Evolutionary conservation across 2,113 vertebrate genomes (phyloP).

Genomic region (Pterocles gutturalis): DNA sequence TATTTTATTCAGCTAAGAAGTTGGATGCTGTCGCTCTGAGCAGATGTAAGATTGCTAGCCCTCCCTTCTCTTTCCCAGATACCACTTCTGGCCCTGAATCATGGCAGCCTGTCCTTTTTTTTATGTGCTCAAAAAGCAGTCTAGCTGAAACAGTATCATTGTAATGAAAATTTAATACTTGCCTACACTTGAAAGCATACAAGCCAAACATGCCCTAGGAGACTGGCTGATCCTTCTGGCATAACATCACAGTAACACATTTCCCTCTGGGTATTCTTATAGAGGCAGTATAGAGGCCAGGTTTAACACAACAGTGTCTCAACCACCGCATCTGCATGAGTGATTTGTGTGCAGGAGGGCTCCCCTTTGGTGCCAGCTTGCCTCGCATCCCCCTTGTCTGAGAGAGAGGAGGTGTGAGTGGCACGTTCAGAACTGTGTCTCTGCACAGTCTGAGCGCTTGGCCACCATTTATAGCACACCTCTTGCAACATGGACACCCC

Average conservation of each 20-base stretch:
- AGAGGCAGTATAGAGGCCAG: not conserved
- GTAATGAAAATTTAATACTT: not conserved
- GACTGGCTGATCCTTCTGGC: not conserved
- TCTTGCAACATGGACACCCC: rapidly evolving
- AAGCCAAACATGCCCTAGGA: not conserved
- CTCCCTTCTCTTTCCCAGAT: not conserved
- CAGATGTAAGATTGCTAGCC: not conserved
- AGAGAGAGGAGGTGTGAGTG: not conserved
- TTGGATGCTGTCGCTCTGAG: not conserved
- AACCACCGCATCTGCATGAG: rapidly evolving
- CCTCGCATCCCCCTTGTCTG: too few relatives aligned
- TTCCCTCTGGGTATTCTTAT: not conserved
- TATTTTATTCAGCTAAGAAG: not conserved
- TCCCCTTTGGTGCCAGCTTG: not conserved
- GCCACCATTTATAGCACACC: rapidly evolving
- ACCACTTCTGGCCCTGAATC: not conserved
- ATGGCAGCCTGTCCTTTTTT: not conserved
- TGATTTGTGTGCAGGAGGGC: not conserved
- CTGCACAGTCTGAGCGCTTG: not conserved
- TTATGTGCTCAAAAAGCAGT: not conserved
- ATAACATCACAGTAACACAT: not conserved
- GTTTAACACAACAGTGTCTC: not conserved
- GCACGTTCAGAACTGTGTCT: rapidly evolving
- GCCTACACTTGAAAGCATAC: not conserved
- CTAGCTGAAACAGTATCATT: not conserved